Evolutionary conservation across 2,797 vertebrate species (phyloP).

Genomic region (Oceanodroma leucorhoa): DNA sequence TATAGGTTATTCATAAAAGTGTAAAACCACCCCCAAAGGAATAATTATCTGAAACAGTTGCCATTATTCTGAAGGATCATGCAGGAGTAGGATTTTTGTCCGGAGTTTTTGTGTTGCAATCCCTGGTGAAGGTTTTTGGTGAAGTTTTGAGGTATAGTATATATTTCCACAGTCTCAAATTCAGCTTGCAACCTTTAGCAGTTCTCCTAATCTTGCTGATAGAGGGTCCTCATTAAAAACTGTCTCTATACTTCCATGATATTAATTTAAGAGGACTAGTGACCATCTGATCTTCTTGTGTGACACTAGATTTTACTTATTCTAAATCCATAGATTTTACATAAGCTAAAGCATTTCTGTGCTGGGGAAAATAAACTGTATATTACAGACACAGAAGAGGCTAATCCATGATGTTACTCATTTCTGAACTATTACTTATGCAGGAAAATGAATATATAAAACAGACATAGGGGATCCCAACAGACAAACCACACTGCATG

Average conservation of each 20-base stretch:
- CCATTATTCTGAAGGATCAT: neutral
- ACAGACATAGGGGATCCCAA: neutral
- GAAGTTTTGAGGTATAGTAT: neutral
- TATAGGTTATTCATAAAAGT: neutral
- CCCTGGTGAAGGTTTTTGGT: neutral
- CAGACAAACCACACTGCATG: accelerated
- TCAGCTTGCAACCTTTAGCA: neutral
- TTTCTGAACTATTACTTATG: neutral
- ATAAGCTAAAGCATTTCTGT: neutral
- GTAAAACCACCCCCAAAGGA: neutral
- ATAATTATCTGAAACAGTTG: neutral
- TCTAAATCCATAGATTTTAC: neutral
- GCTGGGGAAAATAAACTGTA: neutral
- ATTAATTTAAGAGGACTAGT: neutral
- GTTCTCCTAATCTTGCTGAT: neutral
- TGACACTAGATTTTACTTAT: neutral
- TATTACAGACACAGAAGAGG: neutral
- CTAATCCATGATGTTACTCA: neutral
- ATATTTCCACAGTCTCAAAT: neutral
- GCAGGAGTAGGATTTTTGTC: neutral
- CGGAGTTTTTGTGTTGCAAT: neutral
- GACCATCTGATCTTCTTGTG: neutral
- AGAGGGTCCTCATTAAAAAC: neutral
- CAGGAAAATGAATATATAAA: neutral
- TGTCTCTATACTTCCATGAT: neutral